Evolutionary conservation across 1,140 invertebrate species (phyloP).

Genomic region (Colletes gigas): DNA sequence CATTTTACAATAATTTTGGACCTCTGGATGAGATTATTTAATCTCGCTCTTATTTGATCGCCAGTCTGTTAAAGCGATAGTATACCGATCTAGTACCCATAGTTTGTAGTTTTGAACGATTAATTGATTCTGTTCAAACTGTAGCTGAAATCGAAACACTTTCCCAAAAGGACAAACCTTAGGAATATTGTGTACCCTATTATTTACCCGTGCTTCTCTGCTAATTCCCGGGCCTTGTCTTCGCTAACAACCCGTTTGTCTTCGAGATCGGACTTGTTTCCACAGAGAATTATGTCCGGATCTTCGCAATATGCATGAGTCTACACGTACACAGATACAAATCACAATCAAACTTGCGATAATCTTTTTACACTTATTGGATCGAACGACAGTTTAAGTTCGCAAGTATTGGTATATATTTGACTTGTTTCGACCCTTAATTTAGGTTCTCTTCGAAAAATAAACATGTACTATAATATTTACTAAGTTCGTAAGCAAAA

Average conservation of each 20-base stretch:
- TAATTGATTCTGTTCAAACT: not conserved
- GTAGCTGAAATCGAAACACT: not conserved
- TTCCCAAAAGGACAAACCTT: not conserved
- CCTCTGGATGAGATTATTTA: no score
- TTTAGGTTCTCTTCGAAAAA: no score
- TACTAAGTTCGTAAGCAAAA: not conserved
- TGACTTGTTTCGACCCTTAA: no score
- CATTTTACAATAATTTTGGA: no score
- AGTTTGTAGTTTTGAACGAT: not conserved
- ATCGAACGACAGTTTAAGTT: conserved; percentile 49
- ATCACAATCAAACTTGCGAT: conserved; percentile 20
- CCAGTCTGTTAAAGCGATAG: no score
- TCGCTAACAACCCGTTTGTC: conserved; percentile 90
- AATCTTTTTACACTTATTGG: not conserved
- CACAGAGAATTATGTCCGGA: conserved; percentile 97
- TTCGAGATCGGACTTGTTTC: conserved; percentile 95
- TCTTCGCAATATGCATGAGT: conserved; percentile 96
- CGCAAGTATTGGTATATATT: not conserved
- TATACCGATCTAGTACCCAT: no score
- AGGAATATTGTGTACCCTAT: not conserved
- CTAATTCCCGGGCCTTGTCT: conserved; percentile 89
- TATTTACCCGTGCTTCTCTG: conserved; percentile 88
- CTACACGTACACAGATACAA: conserved; percentile 79
- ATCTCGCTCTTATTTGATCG: no score
- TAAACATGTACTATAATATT: no score